Percentiles rank a stretch among this genome's conserved stretches.
Conservation (phyloP, 1,140 invertebrate genomes). For the Caerostris darwini region DNA sequence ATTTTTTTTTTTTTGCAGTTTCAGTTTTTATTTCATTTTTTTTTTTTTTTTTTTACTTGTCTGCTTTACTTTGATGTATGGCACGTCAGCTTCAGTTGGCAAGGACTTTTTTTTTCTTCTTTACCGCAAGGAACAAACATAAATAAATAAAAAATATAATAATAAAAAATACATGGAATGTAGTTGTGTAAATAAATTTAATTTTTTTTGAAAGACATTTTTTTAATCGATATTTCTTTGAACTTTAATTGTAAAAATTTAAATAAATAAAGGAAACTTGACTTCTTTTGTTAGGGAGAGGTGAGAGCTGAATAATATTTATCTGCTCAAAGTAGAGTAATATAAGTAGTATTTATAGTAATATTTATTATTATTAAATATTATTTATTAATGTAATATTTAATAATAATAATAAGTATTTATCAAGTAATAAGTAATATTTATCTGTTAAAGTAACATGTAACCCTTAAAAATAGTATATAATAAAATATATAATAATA, state of each 20-base stretch:
- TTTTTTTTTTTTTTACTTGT: slow-evolving; percentile 10
- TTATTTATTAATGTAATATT: no score
- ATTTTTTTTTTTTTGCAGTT: no score
- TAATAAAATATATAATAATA: no score
- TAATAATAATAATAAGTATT: no score
- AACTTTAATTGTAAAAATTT: neutral
- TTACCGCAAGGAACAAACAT: neutral
- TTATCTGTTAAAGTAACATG: no score
- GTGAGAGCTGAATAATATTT: no score
- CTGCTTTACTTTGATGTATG: slow-evolving; percentile 46
- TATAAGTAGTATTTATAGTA: no score
- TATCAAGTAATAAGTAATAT: no score
- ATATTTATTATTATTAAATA: no score
- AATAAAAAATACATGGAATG: neutral
- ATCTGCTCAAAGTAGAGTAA: no score
- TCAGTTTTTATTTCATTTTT: neutral
- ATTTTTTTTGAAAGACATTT: neutral
- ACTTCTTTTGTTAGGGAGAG: neutral
- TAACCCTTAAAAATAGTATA: no score
- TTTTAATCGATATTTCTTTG: neutral
- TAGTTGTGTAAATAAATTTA: neutral
- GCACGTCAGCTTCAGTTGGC: slow-evolving; percentile 47
- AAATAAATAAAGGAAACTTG: neutral
- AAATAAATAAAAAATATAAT: neutral
- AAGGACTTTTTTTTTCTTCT: neutral